Evolutionary conservation across 2,888 invertebrate genomes (phyloP).

Genomic region (Caenorhabditis doughertyi): DNA sequence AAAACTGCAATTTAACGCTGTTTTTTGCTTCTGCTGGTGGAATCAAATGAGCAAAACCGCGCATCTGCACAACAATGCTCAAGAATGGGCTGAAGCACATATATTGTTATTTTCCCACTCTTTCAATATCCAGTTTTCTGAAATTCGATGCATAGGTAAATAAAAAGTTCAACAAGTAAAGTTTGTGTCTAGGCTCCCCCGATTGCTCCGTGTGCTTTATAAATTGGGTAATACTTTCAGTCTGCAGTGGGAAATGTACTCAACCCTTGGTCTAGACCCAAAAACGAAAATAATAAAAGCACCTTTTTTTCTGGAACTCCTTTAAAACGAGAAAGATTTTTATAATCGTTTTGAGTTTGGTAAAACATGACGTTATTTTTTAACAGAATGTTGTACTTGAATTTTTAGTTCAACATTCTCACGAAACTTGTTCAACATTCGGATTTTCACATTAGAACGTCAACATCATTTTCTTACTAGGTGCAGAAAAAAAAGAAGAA

Average conservation of each 20-base stretch:
- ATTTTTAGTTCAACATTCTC: slow-evolving; percentile 22
- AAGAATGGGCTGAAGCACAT: slow-evolving; percentile 2
- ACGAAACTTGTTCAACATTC: slow-evolving; percentile 42
- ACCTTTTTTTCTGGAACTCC: background rate
- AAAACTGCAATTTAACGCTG: background rate
- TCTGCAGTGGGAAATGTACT: background rate
- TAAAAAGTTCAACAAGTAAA: background rate
- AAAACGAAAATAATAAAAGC: background rate
- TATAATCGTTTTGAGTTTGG: background rate
- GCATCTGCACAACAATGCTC: slow-evolving; percentile 11
- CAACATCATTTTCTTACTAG: background rate
- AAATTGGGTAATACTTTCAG: background rate
- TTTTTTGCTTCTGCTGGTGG: background rate
- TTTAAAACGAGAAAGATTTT: background rate
- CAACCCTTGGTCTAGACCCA: background rate
- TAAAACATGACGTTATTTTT: slow-evolving; percentile 24
- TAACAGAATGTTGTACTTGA: background rate
- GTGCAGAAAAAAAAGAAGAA: background rate
- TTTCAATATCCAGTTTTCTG: background rate
- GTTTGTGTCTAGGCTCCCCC: background rate
- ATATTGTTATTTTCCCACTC: background rate
- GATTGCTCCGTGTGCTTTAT: background rate
- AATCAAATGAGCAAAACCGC: slow-evolving; percentile 29
- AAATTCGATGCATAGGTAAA: slow-evolving; percentile 24
- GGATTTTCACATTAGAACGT: slow-evolving; percentile 39